These are phyloP conservation scores for Euplexia lucipara DNA, from an alignment of 2,888 invertebrate genomes.

Conservation along the genomic window DNA sequence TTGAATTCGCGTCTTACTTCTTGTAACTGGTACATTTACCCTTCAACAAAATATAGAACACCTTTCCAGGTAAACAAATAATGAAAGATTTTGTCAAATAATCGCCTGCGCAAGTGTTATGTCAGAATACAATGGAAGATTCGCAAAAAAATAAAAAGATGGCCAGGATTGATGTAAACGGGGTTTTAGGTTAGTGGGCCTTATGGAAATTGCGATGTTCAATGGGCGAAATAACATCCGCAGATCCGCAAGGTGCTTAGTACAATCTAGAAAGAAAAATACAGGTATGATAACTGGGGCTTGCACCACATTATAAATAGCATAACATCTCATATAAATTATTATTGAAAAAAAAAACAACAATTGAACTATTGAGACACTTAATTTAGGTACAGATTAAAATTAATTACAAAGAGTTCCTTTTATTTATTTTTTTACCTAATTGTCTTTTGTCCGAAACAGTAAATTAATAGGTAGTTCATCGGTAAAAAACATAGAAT, in stretches of 20 bases:
- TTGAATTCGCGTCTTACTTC: neutral
- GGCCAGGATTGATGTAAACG: constrained; percentile 78
- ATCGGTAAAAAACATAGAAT: too few species aligned
- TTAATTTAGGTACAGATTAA: too few species aligned
- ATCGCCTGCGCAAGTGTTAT: constrained; percentile 83
- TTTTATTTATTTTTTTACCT: too few species aligned
- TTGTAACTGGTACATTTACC: constrained; percentile 64
- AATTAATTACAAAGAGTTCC: too few species aligned
- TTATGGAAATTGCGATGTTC: constrained; percentile 72
- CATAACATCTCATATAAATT: neutral
- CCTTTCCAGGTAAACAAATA: constrained; percentile 80
- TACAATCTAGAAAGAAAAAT: constrained; percentile 41
- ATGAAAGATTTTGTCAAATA: constrained; percentile 84
- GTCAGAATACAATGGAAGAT: constrained; percentile 70
- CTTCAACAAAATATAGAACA: constrained; percentile 71
- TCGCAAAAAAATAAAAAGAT: constrained; percentile 68
- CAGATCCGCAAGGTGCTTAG: constrained; percentile 78
- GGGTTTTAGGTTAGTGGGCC: constrained; percentile 62
- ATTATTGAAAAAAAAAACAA: too few species aligned
- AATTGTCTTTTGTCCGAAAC: too few species aligned
- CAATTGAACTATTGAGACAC: too few species aligned
- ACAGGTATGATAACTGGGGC: constrained; percentile 31
- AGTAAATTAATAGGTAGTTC: too few species aligned
- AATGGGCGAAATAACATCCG: constrained; percentile 67
- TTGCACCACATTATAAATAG: constrained; percentile 12